phyloP scores from a whole-genome alignment of 2,797 vertebrate genomes.

The Lagodon rhomboides region DNA sequence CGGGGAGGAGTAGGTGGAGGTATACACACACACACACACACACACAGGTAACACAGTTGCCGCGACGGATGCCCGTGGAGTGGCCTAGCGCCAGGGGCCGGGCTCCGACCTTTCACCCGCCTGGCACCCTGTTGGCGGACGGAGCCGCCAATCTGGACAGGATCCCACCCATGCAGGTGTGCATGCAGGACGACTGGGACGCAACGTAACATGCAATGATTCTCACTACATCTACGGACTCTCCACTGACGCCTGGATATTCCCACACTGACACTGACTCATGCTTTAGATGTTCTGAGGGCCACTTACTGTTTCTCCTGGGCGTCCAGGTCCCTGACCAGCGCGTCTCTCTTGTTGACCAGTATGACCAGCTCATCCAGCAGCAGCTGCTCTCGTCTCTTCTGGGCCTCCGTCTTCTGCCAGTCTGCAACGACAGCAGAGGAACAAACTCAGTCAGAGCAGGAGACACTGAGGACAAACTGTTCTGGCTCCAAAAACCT shows the following conservation, averaged over 20 bases:
- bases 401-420: conserved; percentile 98
- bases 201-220: background rate
- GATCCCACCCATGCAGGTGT: conserved; percentile 60
- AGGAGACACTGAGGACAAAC: conserved; percentile 4
- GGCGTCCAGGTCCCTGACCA: conserved; percentile 96
- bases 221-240: conserved; percentile 9
- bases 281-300: conserved; percentile 4
- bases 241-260: background rate
- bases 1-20: background rate
- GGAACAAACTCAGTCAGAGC: conserved; percentile 27
- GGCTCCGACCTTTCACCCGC: conserved; percentile 64
- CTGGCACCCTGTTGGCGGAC: conserved; percentile 42
- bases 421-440: conserved; percentile 87
- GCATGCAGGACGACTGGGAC: conserved; percentile 14
- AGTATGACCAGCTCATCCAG: conserved; percentile 97
- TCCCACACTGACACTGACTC: background rate
- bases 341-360: conserved; percentile 96
- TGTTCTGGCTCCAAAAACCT: background rate
- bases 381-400: conserved; percentile 95
- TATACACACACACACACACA: background rate
- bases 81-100: conserved; percentile 54
- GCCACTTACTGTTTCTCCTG: conserved; percentile 97
- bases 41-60: conserved; percentile 47
- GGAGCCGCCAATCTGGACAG: conserved; percentile 40
- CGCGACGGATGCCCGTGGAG: conserved; percentile 44